These are phyloP conservation scores for Macroramphosus scolopax DNA, from an alignment of 2,797 vertebrate genomes.

Conservation along the genomic window DNA sequence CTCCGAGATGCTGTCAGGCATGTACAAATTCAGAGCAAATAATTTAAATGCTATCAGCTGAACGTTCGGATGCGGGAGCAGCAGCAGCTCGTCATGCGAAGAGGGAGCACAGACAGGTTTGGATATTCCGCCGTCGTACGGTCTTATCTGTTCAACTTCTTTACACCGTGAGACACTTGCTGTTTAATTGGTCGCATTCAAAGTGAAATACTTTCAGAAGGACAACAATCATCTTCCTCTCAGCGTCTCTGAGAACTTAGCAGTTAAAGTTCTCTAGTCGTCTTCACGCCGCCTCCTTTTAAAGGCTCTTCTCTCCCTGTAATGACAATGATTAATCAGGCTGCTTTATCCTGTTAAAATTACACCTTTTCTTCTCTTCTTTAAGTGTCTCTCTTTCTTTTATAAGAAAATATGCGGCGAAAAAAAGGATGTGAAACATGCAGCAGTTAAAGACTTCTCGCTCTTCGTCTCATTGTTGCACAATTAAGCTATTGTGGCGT, in stretches of 20 bases:
- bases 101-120: conserved; percentile 1
- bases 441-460: too few species aligned
- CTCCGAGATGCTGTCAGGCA: conserved; percentile 1
- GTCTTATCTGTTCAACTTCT: conserved; percentile 8
- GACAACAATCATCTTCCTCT: too few species aligned
- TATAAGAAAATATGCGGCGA: too few species aligned
- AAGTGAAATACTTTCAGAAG: too few species aligned
- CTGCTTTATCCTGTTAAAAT: conserved; percentile 12
- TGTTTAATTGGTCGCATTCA: too few species aligned
- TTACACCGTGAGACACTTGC: background rate
- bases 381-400: too few species aligned
- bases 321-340: conserved; percentile 29
- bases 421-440: too few species aligned
- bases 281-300: conserved; percentile 22
- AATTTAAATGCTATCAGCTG: conserved; percentile 13
- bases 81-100: too few species aligned
- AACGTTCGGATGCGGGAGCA: conserved; percentile 5
- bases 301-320: conserved; percentile 17
- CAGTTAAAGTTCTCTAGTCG: conserved; percentile 14
- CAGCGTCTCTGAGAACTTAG: too few species aligned
- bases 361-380: background rate
- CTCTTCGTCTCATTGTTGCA: too few species aligned
- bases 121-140: background rate
- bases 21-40: background rate
- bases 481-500: too few species aligned